Evolutionary conservation across 2,113 vertebrate genomes (phyloP), one percentile per base, ranked within the genome.

Genomic region (Larimichthys crocea): DNA sequence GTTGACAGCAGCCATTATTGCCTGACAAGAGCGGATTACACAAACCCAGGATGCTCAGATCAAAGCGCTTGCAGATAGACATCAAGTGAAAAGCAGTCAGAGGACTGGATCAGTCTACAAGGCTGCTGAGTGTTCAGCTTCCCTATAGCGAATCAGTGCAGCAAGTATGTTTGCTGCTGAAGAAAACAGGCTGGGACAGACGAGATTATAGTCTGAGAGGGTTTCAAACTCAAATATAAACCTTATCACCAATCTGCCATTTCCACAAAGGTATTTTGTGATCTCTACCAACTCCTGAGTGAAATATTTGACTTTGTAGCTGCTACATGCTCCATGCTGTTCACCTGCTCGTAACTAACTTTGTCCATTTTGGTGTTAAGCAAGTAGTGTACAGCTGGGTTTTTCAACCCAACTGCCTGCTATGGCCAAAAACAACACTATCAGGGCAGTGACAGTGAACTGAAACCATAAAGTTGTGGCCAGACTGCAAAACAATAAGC

Each of bases 51-150:
- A 91, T 76, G 89, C 69, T 80, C 2, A 24, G 80, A 92, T 93
- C 87, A 93, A 93, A 92, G 88, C 19, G 10, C 42, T 72, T 72
- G 49, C 82, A 84, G 90, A 93, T 91, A 87, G 72, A 81, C 71
- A 93, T 93, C 82, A 66, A 86, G 79, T 81, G 62, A 83, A 83
- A 86, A 65, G 60, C 82, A 66, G 86, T 80, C 78, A 44, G 81
- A 56, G 50, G 74, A 31, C 72, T 57, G 79, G 80, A 75, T 80
- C 79, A 60, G 84, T 74, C 79, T 48, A 0, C 29, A 55, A 78
- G 79, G 40, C 72, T 65, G 82, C 79, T 67, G 85, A 88, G 87
- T 52, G 65, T 83, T 84, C 61, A 66, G 76, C 74, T 76, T 84
- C 83, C 88, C 90, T 69, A 61, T 42, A 74, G 90, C 75, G 89